phyloP scores from a whole-genome alignment of 1,140 invertebrate species.

The Eubasilissa regina region DNA sequence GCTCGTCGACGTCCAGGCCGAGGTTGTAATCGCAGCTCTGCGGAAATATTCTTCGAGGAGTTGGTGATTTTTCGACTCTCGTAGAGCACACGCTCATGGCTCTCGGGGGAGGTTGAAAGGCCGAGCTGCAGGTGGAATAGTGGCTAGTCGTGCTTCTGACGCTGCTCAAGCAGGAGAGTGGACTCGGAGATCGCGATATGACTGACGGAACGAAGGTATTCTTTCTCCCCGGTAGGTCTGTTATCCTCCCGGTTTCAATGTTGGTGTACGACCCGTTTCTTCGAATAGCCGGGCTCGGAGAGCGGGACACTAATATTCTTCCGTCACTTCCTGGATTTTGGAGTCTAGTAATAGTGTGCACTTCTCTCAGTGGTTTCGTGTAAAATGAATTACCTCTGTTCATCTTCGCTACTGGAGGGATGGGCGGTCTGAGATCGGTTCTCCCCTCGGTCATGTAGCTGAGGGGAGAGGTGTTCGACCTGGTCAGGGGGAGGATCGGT shows the following conservation, averaged over 20 bases:
- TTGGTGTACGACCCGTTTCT: conserved; percentile 63
- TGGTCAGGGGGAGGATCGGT: conserved; percentile 68
- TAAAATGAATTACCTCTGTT: conserved; percentile 59
- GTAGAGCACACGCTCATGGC: conserved; percentile 69
- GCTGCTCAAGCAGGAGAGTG: conserved; percentile 67
- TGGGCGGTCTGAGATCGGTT: conserved; percentile 51
- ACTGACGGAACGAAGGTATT: conserved; percentile 57
- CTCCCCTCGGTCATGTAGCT: conserved; percentile 65
- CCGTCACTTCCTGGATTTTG: conserved; percentile 48
- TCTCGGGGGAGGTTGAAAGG: conserved; percentile 64
- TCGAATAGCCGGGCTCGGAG: conserved; percentile 67
- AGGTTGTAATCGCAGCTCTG: conserved; percentile 71
- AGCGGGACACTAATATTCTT: conserved; percentile 63
- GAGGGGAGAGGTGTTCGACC: conserved; percentile 69
- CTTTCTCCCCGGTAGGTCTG: conserved; percentile 66
- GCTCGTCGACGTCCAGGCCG: conserved; percentile 70
- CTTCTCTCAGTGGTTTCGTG: conserved; percentile 69
- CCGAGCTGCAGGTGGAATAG: conserved; percentile 70
- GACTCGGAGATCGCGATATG: conserved; percentile 65
- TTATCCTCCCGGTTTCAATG: conserved; percentile 70
- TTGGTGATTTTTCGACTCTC: conserved; percentile 66
- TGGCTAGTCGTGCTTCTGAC: conserved; percentile 66
- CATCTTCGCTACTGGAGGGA: conserved; percentile 60
- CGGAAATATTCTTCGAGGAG: conserved; percentile 77
- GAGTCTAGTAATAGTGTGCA: conserved; percentile 65